A percentile compares a stretch with the other conserved stretches of the same genome.
These are phyloP conservation scores for Entomobrya multifasciata DNA, from an alignment of 2,888 invertebrate genomes.

Conservation along the genomic window DNA sequence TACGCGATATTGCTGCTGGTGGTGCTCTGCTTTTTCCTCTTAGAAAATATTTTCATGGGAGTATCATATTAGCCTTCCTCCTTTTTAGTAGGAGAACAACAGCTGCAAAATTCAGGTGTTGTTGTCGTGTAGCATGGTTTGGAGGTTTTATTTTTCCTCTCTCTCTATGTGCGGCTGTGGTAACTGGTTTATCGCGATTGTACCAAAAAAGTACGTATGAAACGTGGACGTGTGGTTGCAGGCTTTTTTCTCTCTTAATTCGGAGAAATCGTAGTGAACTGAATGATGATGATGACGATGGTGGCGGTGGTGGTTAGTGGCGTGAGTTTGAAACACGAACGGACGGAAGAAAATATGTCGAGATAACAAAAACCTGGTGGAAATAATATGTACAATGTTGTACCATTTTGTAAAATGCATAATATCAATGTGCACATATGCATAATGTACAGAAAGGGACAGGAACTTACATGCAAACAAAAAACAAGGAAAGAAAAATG, in stretches of 20 bases:
- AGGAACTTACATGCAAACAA: slow-evolving; percentile 17
- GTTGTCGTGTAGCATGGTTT: slow-evolving; percentile 47
- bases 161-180: slow-evolving; percentile 32
- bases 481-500: background rate
- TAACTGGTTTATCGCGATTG: slow-evolving; percentile 68
- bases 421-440: too few relatives aligned
- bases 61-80: slow-evolving; percentile 38
- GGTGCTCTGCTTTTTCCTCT: slow-evolving; percentile 26
- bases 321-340: slow-evolving; percentile 60
- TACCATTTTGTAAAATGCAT: background rate
- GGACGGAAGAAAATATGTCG: slow-evolving; percentile 50
- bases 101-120: slow-evolving; percentile 71
- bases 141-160: slow-evolving; percentile 15
- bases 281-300: slow-evolving; percentile 12
- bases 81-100: slow-evolving; percentile 43
- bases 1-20: background rate
- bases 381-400: slow-evolving; percentile 2
- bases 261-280: slow-evolving; percentile 64
- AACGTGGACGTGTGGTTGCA: slow-evolving; percentile 53
- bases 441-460: background rate
- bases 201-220: background rate
- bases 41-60: slow-evolving; percentile 39
- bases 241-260: slow-evolving; percentile 60
- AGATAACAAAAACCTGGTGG: slow-evolving; percentile 52
- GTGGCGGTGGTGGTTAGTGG: slow-evolving; percentile 41